A percentile compares a stretch with the other conserved stretches of the same genome.
Evolutionary conservation across 1,140 invertebrate species (phyloP).

Genomic region (Drosophila tsacasi): DNA sequence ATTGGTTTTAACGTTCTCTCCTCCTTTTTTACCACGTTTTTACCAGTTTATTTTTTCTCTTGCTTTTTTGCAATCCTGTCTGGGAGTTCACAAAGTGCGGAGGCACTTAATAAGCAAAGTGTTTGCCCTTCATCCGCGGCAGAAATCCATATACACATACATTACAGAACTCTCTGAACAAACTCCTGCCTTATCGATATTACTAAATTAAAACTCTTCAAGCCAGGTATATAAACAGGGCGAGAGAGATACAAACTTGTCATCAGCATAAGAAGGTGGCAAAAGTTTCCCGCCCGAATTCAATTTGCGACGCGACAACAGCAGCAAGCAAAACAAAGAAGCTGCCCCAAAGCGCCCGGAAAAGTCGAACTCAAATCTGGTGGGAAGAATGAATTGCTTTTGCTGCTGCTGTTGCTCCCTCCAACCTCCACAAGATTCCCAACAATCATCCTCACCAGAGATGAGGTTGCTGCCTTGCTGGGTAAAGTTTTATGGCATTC

Average conservation of each 20-base stretch:
- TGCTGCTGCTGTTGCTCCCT: no score
- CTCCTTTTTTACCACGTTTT: constrained; percentile 12
- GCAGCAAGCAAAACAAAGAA: constrained; percentile 52
- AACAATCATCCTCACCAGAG: constrained; percentile 7
- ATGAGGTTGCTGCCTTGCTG: constrained; percentile 41
- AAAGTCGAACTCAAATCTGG: constrained; percentile 39
- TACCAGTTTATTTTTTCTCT: constrained; percentile 14
- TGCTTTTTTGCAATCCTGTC: constrained; percentile 28
- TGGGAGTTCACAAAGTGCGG: constrained; percentile 50
- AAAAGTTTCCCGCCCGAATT: constrained; percentile 53
- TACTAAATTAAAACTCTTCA: constrained; percentile 44
- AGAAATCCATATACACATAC: constrained; percentile 13
- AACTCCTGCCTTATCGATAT: constrained; percentile 30
- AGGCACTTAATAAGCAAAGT: constrained; percentile 71
- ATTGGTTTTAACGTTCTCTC: constrained; percentile 41
- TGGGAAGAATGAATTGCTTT: constrained; percentile 21
- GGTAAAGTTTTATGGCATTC: constrained; percentile 52
- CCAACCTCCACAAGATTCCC: not conserved
- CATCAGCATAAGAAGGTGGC: constrained; percentile 44
- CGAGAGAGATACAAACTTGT: constrained; percentile 30
- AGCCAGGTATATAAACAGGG: constrained; percentile 23
- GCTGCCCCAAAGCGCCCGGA: constrained; percentile 35
- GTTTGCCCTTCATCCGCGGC: constrained; percentile 26
- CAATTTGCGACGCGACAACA: constrained; percentile 59
- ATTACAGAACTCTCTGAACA: not conserved